Percentiles rank a stretch among this genome's conserved stretches.
Conservation (phyloP, 2,797 vertebrate genomes). For the Premnoplex brunnescens region DNA sequence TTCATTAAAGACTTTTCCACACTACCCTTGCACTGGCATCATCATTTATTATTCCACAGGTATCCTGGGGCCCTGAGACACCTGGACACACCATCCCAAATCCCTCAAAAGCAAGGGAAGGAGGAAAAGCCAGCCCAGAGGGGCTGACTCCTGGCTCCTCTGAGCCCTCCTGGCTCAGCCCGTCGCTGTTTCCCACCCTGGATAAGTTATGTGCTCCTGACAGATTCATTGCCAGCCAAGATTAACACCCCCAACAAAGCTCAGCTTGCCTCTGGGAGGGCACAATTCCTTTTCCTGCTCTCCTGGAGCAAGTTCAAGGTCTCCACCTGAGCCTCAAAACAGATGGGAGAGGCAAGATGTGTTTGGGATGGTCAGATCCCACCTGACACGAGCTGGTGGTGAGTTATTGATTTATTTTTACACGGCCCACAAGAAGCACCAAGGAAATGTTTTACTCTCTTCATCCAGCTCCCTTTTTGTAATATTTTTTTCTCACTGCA, state of each 20-base stretch:
- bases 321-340: not conserved
- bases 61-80: no score
- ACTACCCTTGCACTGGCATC: rapidly evolving
- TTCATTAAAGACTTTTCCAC: not conserved
- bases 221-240: not conserved
- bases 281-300: not conserved
- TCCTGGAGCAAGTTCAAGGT: not conserved
- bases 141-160: not conserved
- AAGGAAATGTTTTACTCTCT: not conserved
- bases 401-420: not conserved
- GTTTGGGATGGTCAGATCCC: not conserved
- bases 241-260: not conserved
- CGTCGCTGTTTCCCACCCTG: rapidly evolving
- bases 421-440: not conserved
- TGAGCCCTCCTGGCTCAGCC: not conserved
- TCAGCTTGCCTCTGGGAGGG: not conserved
- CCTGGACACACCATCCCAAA: rapidly evolving
- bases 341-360: not conserved
- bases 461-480: not conserved
- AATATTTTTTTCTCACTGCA: not conserved
- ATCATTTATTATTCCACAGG: not conserved
- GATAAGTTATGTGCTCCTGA: not conserved
- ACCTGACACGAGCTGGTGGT: rapidly evolving
- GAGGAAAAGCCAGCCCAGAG: not conserved
- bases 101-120: not conserved